Evolutionary conservation across 2,113 vertebrate species (phyloP), one percentile per base, ranked within the genome.

Genomic region (Falco punctatus): DNA sequence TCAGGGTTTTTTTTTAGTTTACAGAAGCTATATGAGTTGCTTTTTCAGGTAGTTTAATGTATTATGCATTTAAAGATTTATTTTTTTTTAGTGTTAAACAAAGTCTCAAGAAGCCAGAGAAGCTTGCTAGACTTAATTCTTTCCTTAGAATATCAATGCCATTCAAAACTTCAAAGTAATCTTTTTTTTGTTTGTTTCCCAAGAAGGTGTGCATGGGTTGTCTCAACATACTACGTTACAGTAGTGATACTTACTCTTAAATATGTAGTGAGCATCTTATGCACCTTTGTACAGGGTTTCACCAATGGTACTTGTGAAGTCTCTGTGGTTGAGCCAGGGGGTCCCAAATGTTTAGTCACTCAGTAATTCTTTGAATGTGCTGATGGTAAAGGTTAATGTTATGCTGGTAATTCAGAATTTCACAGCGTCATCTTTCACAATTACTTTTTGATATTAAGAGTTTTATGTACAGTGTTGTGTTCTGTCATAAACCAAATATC

Each of bases 231-330:
- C 26, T n/a, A 11, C 40, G 48, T 86, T 67, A 35, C 15, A 81
- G 66, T 40, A 57, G 20, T 62, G 33, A 16, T 65, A 2, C 23
- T 79, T 32, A 22, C 46, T 90, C 20, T 58, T 57, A 7, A 27
- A 46, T 28, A 14, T 2, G 3, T 30, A 4, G 6, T 4, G 33
- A 54, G 9, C 58, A 54, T 69, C 42, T 54, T 28, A 10, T 57
- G 28, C 62, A 28, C 42, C 13, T 55, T 35, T 71, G 7, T 20
- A 4, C 0, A 20, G 6, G 11, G 33, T 75, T 57, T 85, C 14
- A 33, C 0, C 1, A 54, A 16, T 1, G 2, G 5, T 44, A 1
- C 42, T 75, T 79, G 27, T 24, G 27, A 13, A 3, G 18, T 7
- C 5, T 5, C 11, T 3, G 4, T 89, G 21, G 23, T 24, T 78